Conservation (phyloP, 2,797 vertebrate genomes). For the Cercopithecus hamlyni region DNA sequence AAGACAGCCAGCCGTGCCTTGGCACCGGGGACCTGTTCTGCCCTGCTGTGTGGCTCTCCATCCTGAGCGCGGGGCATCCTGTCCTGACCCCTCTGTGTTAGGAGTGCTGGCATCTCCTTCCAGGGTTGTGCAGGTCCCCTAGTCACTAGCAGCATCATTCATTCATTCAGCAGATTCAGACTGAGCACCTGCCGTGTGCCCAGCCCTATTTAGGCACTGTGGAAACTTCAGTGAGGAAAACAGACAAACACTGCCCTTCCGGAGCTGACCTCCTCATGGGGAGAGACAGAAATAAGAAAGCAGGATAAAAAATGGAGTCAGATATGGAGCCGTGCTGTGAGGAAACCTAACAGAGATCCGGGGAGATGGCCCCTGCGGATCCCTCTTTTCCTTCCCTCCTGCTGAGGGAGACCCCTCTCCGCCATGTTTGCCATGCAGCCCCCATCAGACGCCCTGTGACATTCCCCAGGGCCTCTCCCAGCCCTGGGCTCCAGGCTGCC, state of each 20-base stretch:
- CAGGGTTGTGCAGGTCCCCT: neutral
- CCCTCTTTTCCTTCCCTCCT: neutral
- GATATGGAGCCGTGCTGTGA: fast-evolving
- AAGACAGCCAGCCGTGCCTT: neutral
- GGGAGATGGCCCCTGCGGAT: neutral
- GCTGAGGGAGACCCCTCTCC: neutral
- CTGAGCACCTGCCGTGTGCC: neutral
- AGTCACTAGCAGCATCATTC: neutral
- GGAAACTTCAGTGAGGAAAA: neutral
- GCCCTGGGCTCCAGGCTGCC: neutral
- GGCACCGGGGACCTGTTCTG: neutral
- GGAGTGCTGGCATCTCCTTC: neutral
- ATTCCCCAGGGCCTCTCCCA: neutral
- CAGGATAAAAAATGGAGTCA: neutral
- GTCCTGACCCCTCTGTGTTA: neutral
- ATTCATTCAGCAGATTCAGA: neutral
- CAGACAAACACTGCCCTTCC: neutral
- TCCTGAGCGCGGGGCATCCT: neutral
- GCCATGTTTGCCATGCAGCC: neutral
- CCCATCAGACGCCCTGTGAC: fast-evolving
- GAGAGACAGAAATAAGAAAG: neutral
- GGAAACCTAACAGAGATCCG: neutral
- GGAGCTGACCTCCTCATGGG: fast-evolving
- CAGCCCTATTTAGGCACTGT: neutral
- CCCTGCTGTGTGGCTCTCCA: neutral